Conservation (phyloP, 2,797 vertebrate genomes). For the Salarias fasciatus region DNA sequence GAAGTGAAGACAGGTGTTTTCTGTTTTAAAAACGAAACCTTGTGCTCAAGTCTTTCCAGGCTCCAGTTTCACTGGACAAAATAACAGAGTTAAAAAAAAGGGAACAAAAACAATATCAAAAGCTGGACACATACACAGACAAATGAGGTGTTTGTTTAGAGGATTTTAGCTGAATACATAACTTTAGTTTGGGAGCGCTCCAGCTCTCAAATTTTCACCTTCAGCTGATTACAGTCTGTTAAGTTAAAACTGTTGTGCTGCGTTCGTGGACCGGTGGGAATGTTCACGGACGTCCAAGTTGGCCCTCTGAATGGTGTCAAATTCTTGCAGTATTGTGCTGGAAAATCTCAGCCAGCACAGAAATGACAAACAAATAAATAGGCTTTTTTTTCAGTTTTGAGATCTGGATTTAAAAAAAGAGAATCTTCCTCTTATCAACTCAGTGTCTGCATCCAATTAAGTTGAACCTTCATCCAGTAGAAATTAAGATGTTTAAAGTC, state of each 20-base stretch:
- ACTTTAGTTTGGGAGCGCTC: slow-evolving; percentile 9
- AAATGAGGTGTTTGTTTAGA: background rate
- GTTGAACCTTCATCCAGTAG: too few relatives aligned
- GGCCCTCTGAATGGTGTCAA: slow-evolving; percentile 13
- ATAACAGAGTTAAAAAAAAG: too few relatives aligned
- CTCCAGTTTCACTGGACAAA: too few relatives aligned
- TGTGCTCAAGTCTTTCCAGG: too few relatives aligned
- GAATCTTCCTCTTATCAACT: background rate
- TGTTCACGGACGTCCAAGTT: slow-evolving; percentile 21
- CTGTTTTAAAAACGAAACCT: too few relatives aligned
- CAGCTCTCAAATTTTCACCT: slow-evolving; percentile 4
- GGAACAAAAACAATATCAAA: too few relatives aligned
- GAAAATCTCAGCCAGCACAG: slow-evolving; percentile 34
- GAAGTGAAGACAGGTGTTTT: too few relatives aligned
- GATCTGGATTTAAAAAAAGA: background rate
- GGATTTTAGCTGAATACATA: background rate
- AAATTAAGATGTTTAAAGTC: too few relatives aligned
- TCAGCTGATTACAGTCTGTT: slow-evolving; percentile 9
- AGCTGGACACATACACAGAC: background rate
- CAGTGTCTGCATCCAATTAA: background rate
- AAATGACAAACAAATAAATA: slow-evolving; percentile 28
- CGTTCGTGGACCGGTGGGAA: slow-evolving; percentile 26
- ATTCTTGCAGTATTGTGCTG: slow-evolving; percentile 25
- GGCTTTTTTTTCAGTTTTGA: background rate
- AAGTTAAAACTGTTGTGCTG: background rate